phyloP scores from a whole-genome alignment of 2,888 invertebrate genomes.

The Campoplex nolae region DNA sequence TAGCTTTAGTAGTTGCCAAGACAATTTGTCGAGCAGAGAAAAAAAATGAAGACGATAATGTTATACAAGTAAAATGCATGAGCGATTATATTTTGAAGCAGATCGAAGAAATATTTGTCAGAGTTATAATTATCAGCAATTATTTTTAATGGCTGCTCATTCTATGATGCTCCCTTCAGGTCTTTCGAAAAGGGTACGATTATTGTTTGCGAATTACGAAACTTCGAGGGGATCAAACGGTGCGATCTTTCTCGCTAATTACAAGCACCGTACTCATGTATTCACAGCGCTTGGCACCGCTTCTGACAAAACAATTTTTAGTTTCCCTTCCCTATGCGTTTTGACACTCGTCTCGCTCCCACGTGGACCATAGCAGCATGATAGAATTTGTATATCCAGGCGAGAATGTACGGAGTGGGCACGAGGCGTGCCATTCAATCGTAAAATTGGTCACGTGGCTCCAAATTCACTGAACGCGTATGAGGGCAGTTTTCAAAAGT shows the following conservation, averaged over 20 bases:
- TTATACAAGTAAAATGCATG: neutral
- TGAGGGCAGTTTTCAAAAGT: conserved; percentile 42
- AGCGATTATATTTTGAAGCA: neutral
- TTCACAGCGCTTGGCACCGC: conserved; percentile 25
- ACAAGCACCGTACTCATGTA: conserved; percentile 29
- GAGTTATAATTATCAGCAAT: neutral
- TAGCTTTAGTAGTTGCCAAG: neutral
- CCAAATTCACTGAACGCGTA: conserved; percentile 76
- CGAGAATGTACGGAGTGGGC: conserved; percentile 63
- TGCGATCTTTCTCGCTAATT: conserved; percentile 66
- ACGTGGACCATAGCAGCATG: conserved; percentile 34
- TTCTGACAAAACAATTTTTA: conserved; percentile 50
- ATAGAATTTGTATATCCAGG: conserved; percentile 34
- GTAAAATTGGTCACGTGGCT: conserved; percentile 82
- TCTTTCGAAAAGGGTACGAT: conserved; percentile 10
- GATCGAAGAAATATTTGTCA: neutral
- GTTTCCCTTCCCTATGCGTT: conserved; percentile 44
- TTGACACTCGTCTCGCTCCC: conserved; percentile 44
- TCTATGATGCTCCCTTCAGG: neutral
- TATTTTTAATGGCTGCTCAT: conserved; percentile 14
- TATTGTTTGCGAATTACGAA: conserved; percentile 40
- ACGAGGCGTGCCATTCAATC: conserved; percentile 75
- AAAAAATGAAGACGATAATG: neutral
- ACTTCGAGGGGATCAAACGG: conserved; percentile 54
- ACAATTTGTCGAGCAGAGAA: neutral